phyloP scores from a whole-genome alignment of 2,888 invertebrate genomes.

The Drosophila robusta region DNA sequence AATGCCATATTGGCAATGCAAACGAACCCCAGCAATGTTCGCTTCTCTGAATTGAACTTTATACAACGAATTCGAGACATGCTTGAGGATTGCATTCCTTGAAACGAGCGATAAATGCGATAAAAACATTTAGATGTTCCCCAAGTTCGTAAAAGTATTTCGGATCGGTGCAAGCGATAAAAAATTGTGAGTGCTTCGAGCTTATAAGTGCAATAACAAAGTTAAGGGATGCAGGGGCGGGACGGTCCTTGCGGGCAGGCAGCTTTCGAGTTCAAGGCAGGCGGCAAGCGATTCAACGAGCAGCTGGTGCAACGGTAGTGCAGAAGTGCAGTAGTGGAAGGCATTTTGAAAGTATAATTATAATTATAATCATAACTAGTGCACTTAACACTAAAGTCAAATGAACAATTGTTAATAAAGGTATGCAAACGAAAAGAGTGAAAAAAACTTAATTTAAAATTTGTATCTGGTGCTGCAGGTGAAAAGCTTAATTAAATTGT shows the following conservation, averaged over 20 bases:
- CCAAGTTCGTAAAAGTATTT: conserved; percentile 29
- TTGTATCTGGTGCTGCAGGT: conserved; percentile 60
- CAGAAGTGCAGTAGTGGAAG: conserved; percentile 29
- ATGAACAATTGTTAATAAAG: conserved; percentile 19
- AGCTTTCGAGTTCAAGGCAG: conserved; percentile 13
- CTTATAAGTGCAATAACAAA: conserved; percentile 42
- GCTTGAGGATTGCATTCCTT: conserved; percentile 23
- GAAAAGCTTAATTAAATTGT: conserved; percentile 61
- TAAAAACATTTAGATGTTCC: conserved; percentile 26
- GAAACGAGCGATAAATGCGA: conserved; percentile 33
- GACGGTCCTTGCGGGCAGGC: not conserved
- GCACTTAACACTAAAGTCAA: conserved; percentile 57
- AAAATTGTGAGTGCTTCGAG: conserved; percentile 39
- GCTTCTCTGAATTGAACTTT: not conserved
- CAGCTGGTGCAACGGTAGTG: conserved; percentile 4
- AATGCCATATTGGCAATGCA: not conserved
- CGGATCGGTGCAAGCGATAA: conserved; percentile 27
- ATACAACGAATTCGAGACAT: conserved; percentile 32
- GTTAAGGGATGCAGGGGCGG: conserved; percentile 11
- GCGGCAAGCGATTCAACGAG: conserved; percentile 16
- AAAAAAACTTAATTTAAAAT: conserved; percentile 32
- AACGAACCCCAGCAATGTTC: not conserved
- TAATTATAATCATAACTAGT: conserved; percentile 68
- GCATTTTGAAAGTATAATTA: conserved; percentile 41
- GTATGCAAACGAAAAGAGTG: conserved; percentile 16